Base-by-base conservation (phyloP, 2,888 invertebrate species). In the Acronicta alni region DNA sequence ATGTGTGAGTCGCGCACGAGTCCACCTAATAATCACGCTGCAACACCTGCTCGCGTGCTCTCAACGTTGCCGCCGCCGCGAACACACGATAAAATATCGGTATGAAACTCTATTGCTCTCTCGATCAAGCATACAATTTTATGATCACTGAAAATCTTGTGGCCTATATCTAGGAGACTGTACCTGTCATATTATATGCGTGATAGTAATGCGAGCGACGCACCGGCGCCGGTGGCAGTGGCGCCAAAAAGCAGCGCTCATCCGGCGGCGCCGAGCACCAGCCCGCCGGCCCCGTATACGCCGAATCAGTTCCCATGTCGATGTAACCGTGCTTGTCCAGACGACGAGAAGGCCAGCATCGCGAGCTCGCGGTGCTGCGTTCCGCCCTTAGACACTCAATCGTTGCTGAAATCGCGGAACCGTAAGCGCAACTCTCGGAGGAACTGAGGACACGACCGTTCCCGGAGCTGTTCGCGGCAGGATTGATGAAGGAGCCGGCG, bases 271-370 rank as follows among this genome's bases (percentile, higher is more conserved):
- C 12, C 14, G 57, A 39, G 14, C 12, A 37, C 82, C 85, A 89
- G 82, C 81, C 85, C 77, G 85, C 84, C 26, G 45, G 26, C 0
- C 57, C 41, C 14, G 46, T 37, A 8, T 49, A 54, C 2, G 74
- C 60, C 1, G 81, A 72, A 51, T 88, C 80, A 63, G 86, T 84
- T 71, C 89, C 92, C 95, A 95, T 95, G 68, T 95, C 95, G 79
- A 95, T 93, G 68, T 95, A 95, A 4, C 95, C 95, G 89, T 95
- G 94, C 48, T 91, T 92, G 81, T 95, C 95, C 79, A 91, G 75
- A 44, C 86, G 87, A 45, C 73, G 87, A 54, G 77, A 72, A 55
- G 86, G 81, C 83, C 82, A 80, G 79, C 86, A 83, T 75, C 75
- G 86, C 78, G 72, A 53, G 64, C 80, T 69, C 66, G 85, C 89